Percentiles rank a stretch among this genome's conserved stretches.
phyloP scores from a whole-genome alignment of 2,113 vertebrate genomes.

The Scomber japonicus region DNA sequence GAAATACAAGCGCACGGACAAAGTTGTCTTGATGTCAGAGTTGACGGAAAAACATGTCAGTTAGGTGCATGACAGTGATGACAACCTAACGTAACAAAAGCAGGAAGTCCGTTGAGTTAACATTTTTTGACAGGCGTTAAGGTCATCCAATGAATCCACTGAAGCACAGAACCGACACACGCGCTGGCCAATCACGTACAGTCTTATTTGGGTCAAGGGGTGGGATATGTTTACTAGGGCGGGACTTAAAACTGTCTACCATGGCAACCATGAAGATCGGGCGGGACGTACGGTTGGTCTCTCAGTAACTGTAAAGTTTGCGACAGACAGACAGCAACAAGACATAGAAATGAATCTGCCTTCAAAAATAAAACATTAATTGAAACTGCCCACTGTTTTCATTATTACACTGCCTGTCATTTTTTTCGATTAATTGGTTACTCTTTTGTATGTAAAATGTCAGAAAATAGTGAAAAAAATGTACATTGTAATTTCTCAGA shows the following conservation, averaged over 20 bases:
- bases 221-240: slow-evolving; percentile 15
- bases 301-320: slow-evolving; percentile 13
- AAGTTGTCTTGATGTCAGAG: slow-evolving; percentile 40
- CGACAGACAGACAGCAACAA: background rate
- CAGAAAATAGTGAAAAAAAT: too few relatives aligned
- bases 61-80: slow-evolving; percentile 63
- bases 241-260: slow-evolving; percentile 66
- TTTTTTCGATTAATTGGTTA: background rate
- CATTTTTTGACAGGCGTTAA: slow-evolving; percentile 24
- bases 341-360: fast-evolving
- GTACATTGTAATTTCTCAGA: too few relatives aligned
- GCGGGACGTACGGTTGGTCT: slow-evolving; percentile 64
- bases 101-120: slow-evolving; percentile 66
- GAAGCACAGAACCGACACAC: background rate
- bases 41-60: slow-evolving; percentile 67
- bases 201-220: slow-evolving; percentile 47
- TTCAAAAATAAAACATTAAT: slow-evolving; percentile 52
- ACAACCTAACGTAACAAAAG: slow-evolving; percentile 64
- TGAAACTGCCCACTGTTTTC: too few relatives aligned
- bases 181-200: slow-evolving; percentile 49
- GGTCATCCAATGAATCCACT: slow-evolving; percentile 56
- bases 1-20: background rate
- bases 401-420: too few relatives aligned
- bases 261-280: slow-evolving; percentile 74
- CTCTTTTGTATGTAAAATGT: background rate